Base-by-base conservation (phyloP, 2,797 vertebrate species). In the Phrynocephalus forsythii region DNA sequence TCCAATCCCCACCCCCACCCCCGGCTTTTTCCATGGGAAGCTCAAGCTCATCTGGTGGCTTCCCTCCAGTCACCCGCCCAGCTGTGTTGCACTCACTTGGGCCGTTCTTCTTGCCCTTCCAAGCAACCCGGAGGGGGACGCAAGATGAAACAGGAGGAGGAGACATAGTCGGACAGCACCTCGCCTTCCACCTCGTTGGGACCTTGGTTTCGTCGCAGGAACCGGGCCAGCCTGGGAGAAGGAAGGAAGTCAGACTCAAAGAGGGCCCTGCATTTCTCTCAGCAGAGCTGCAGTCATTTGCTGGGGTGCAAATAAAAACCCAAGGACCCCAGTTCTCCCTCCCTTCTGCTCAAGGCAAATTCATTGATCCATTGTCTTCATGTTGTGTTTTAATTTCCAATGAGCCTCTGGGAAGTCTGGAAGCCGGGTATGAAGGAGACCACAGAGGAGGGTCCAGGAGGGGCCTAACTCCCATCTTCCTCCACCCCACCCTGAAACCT, bases 141-240 rank as follows among this genome's bases (percentile, higher is more conserved):
- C 83, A 97, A 94, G 86, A 95, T 89, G 92, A 98, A 98, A 92
- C 98, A 98, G 87, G 93, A 95, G 0, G 0, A 90, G 52, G 97
- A 92, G 2, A 98, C 85, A 0, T 18, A 90, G 52, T 95, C 86
- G 77, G 95, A 94, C 84, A 98, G 94, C 5, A 95, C 48, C 3
- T 83, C 28, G 77, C 95, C 83, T 66, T 97, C 94, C 0, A 90
- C 85, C 0, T 66, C 66, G 1, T 84, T 95, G 81, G 92, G 88
- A 22, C 89, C 81, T 63, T 79, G 94, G 0, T 6, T 91, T 80
- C 88, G 88, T 48, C 76, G 91, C 93, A 98, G 93, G 87, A 91
- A 95, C 79, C 86, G 94, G 3, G 94, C 97, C 80, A 98, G 93
- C 79, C 98, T 98, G 0, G 50, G 83, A 82, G 91, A 66, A 48